Evolutionary conservation across 2,113 vertebrate genomes (phyloP).

Genomic region (Hippocampus barbouri): DNA sequence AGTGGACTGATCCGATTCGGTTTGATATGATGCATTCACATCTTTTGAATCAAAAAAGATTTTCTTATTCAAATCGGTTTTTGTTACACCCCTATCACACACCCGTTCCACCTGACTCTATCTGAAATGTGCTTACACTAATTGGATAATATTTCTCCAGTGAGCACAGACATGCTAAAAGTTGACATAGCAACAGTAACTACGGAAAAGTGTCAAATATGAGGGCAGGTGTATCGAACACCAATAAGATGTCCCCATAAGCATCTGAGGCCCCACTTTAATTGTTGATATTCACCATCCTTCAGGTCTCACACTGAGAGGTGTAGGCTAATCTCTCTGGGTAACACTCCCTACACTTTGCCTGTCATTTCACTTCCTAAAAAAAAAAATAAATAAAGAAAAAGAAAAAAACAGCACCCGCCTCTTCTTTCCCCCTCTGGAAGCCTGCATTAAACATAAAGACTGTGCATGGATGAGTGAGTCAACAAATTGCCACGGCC

Average conservation of each 20-base stretch:
- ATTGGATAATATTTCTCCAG: too few relatives aligned
- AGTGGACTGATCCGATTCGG: too few relatives aligned
- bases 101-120: too few relatives aligned
- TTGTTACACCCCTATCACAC: too few relatives aligned
- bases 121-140: too few relatives aligned
- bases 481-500: constrained; percentile 79
- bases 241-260: constrained; percentile 65
- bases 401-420: constrained; percentile 7
- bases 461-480: constrained; percentile 79
- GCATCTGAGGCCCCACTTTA: constrained; percentile 68
- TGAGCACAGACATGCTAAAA: neutral
- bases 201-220: constrained; percentile 26
- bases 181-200: neutral
- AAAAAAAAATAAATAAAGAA: neutral
- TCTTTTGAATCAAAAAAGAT: too few relatives aligned
- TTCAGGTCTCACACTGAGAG: constrained; percentile 55
- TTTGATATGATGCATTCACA: too few relatives aligned
- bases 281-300: constrained; percentile 59
- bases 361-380: constrained; percentile 34
- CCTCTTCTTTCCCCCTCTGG: constrained; percentile 46
- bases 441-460: constrained; percentile 81
- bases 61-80: too few relatives aligned
- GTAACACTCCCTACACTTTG: constrained; percentile 43
- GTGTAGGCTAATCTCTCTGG: constrained; percentile 64
- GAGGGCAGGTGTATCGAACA: constrained; percentile 51